These are phyloP conservation scores for Psophia crepitans DNA, from an alignment of 2,113 vertebrate species.

Conservation along the genomic window DNA sequence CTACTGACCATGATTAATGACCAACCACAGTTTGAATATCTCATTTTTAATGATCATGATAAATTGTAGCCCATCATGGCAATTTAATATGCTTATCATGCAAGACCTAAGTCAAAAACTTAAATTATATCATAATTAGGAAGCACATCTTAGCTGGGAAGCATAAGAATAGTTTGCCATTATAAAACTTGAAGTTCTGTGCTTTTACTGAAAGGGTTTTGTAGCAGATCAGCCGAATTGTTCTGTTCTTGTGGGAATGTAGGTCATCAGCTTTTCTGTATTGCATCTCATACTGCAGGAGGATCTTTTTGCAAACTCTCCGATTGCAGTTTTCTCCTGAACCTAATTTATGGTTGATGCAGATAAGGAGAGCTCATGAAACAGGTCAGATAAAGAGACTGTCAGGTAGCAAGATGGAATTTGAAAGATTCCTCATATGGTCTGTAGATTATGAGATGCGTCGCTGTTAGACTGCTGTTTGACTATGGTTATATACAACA, in stretches of 20 bases:
- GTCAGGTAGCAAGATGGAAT: not conserved
- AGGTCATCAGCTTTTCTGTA: not conserved
- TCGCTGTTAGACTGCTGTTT: not conserved
- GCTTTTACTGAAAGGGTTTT: not conserved
- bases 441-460: not conserved
- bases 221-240: not conserved
- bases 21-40: constrained; percentile 10
- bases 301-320: not conserved
- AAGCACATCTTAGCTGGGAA: not conserved
- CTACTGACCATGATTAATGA: constrained; percentile 64
- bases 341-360: not conserved
- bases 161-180: not conserved
- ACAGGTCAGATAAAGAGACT: not conserved
- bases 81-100: constrained; percentile 60
- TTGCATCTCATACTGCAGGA: not conserved
- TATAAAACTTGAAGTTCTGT: not conserved
- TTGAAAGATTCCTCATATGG: not conserved
- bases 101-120: constrained; percentile 40
- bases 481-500: fast-evolving
- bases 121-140: constrained; percentile 49
- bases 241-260: not conserved
- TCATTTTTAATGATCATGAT: constrained; percentile 58
- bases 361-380: not conserved
- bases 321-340: not conserved
- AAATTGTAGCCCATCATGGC: constrained; percentile 37